These are phyloP conservation scores for Centruroides sculpturatus DNA, from an alignment of 1,140 invertebrate species.

Conservation along the genomic window DNA sequence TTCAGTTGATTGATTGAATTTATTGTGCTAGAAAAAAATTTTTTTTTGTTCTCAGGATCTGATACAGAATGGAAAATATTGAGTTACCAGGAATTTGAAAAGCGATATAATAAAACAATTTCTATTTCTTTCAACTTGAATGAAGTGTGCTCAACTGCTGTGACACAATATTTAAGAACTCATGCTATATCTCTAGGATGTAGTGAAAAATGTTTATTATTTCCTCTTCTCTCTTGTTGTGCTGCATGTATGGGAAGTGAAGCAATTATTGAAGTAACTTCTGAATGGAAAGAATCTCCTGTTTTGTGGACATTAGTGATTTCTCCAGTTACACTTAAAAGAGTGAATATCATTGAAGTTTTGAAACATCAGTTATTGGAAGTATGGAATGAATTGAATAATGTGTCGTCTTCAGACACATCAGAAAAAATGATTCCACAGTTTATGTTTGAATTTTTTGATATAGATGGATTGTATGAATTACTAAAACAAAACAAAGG, in stretches of 20 bases:
- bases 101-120: slow-evolving; percentile 7
- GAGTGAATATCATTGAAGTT: slow-evolving; percentile 11
- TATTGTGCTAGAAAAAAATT: no score
- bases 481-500: slow-evolving; percentile 9
- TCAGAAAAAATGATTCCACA: slow-evolving; percentile 3
- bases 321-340: slow-evolving; percentile 2
- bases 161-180: slow-evolving; percentile 4
- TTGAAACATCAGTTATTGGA: slow-evolving; percentile 5
- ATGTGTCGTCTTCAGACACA: not conserved
- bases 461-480: slow-evolving; percentile 3
- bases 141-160: slow-evolving; percentile 7
- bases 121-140: slow-evolving; percentile 5
- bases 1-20: no score
- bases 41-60: no score
- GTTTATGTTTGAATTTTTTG: slow-evolving; percentile 9
- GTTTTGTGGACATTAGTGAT: slow-evolving; percentile 13
- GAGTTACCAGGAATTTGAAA: slow-evolving; percentile 4
- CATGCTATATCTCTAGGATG: slow-evolving; percentile 6
- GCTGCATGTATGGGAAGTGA: slow-evolving; percentile 13
- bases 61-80: not conserved
- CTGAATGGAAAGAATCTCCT: slow-evolving; percentile 9
- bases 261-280: not conserved
- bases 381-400: not conserved
- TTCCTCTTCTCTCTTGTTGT: slow-evolving; percentile 11
- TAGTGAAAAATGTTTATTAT: slow-evolving; percentile 8